Evolutionary conservation across 2,888 invertebrate species (phyloP), one percentile per base, ranked within the genome.

Genomic region (Drosophila atripex): DNA sequence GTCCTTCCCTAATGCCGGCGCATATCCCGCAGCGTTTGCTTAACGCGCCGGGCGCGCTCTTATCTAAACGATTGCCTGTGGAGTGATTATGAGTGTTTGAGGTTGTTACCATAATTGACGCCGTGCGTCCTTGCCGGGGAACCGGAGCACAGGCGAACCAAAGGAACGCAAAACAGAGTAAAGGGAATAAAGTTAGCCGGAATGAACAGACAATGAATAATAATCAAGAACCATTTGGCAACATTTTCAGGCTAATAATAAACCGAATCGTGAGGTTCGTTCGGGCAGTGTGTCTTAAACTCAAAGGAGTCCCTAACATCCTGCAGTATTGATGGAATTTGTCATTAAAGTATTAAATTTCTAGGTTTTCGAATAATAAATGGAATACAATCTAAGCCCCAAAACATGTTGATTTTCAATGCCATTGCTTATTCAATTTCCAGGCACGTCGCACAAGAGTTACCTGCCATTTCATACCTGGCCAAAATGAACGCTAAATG

Each of bases 31-130:
- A 85, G 85, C 88, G 78, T 78, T 88, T 77, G 55, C 85, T 78
- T 86, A 88, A 84, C 88, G 88, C 80, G 75, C 78, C 83, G 72
- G 71, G 50, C 61, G 66, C 54, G 39, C 54, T 63, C 86, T 88
- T 86, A 86, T 86, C 88, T 88, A 88, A 86, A 86, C 80, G 88
- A 86, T 87, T 88, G 86, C 88, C 86, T 86, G 88, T 86, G 88
- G 86, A 86, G 86, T 86, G 86, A 86, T 86, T 86, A 86, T 88
- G 88, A 85, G 87, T 86, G 88, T 88, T 80, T 70, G 75, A 77
- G 85, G 75, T 88, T 85, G 85, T 88, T 88, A 86, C 87, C 87
- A 85, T 85, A 85, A 85, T 85, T 88, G 88, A 85, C 88, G 85
- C 88, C 70, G 75, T 72, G 84, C 69, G 78, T 77, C 47, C 75